Base-by-base conservation (phyloP, 2,888 invertebrate genomes). In the Bibio marci region DNA sequence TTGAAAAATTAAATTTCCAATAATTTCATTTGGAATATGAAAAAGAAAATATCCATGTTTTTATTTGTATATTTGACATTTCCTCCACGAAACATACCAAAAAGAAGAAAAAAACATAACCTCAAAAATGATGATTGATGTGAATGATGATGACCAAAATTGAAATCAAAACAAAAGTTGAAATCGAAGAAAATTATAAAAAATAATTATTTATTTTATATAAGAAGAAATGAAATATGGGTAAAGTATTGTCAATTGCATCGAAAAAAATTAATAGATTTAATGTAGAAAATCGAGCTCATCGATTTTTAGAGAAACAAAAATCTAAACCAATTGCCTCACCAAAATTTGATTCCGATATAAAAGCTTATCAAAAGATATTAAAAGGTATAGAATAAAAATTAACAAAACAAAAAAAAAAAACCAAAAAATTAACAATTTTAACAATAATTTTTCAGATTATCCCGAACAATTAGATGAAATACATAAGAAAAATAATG, bases 281-380 rank as follows among this genome's bases (percentile, higher is more conserved):
- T 49, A 85, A 86, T 59, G 67, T 80, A 3, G 85, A 82, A 55
- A 76, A 70, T 57, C 71, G 86, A 44, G 82, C 81, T 19, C 75
- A 77, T 49, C 74, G 73, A 49, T 59, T 76, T 15, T 70, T 87
- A 46, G 69, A 73, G 0, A 67, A 66, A 53, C 72, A 75, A 33
- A 79, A 79, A 53, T 69, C 65, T 4, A 60, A 58, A 43, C 65
- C 69, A 14, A 62, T 61, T 27, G 69, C 74, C 22, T 83, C 87
- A n/a, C 86, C 86, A 1, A 69, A 62, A 51, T 71, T 73, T 56
- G 66, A 72, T 18, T 60, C 68, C 2, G 73, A 73, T 45, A 46
- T 71, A 31, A 65, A 69, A 48, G 75, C 77, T 55, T 64, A 77
- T 50, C 68, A 80, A 49, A 65, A 72, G 43, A 62, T 80, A 1